phyloP scores from a whole-genome alignment of 2,888 invertebrate species.

The Platycheirus albimanus region DNA sequence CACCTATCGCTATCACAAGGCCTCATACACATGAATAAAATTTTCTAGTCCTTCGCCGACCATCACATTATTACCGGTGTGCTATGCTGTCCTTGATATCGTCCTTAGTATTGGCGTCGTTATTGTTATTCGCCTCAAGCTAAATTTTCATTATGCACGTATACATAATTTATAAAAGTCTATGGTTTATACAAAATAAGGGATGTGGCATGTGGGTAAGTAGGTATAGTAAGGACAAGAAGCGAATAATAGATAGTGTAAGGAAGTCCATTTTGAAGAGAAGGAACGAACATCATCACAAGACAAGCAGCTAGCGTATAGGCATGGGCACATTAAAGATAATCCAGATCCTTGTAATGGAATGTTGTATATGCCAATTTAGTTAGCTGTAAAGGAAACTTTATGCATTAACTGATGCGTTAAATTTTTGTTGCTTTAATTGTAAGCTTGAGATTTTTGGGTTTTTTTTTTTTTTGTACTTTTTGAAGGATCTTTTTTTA shows the following conservation, averaged over 20 bases:
- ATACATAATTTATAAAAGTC: conserved; percentile 57
- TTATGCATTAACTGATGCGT: conserved; percentile 28
- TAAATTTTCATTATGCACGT: conserved; percentile 56
- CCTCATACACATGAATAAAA: conserved; percentile 52
- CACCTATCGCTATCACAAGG: too few species aligned
- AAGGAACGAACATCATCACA: conserved; percentile 30
- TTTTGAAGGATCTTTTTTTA: neutral
- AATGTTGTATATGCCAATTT: conserved; percentile 31
- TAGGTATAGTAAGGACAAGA: neutral
- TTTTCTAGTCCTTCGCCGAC: conserved; percentile 26
- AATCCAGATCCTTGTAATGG: conserved; percentile 49
- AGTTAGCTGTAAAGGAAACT: conserved; percentile 3
- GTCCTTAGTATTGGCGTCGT: conserved; percentile 56
- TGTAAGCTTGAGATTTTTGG: neutral
- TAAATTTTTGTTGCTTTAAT: conserved; percentile 17
- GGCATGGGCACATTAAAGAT: conserved; percentile 30
- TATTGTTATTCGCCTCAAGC: conserved; percentile 59
- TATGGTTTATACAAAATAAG: neutral
- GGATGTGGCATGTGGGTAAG: neutral
- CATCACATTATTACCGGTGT: conserved; percentile 28
- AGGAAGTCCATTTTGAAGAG: neutral
- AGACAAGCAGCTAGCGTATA: neutral
- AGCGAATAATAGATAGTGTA: too few species aligned
- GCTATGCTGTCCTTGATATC: conserved; percentile 44
- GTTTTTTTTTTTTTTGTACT: too few species aligned